Base-by-base conservation (phyloP, 2,113 vertebrate genomes). In the Monopterus albus region DNA sequence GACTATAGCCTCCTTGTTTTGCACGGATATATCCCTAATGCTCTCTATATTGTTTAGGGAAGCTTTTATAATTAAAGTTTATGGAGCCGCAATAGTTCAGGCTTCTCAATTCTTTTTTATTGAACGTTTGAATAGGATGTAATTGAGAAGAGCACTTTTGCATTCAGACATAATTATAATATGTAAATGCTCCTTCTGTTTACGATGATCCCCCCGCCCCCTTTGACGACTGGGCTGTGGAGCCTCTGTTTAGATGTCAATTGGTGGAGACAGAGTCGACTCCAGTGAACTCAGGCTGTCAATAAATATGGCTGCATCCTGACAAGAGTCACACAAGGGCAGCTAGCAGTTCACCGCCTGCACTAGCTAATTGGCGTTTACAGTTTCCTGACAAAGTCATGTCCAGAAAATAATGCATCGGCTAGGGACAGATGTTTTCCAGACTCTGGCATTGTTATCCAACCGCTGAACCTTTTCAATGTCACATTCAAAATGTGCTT, bases 341-440 rank as follows among this genome's bases (percentile, higher is more conserved):
- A 78, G 61, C 77, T 35, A 59, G 51, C 57, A 71, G 85, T 87
- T 73, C 89, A 71, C 64, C 39, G 81, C 51, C 60, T 49, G 58
- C 81, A 43, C 52, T n/a, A 20, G 69, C 76, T 92, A 93, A 92
- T 92, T 91, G 89, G 84, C 82, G 45, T 91, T 83, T 90, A 85
- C 56, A 38, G 62, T 76, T 81, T 80, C 63, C 73, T 81, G 90
- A 83, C 85, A 89, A 88, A 78, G 79, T 89, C 75, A 46, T 58
- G 69, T 76, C 70, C 49, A 40, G 60, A 59, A 75, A 83, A 74
- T 61, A 50, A 42, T 59, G 7, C 69, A 45, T 13, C 39, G 9
- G 36, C 57, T 47, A 55, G 40, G 29, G 25, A 53, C 56, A 65
- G 58, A 68, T 51, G 46, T n/a, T n/a, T n/a, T n/a, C n/a, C n/a